Evolutionary conservation across 2,888 invertebrate species (phyloP).

Genomic region (Spilosoma lubricipeda): DNA sequence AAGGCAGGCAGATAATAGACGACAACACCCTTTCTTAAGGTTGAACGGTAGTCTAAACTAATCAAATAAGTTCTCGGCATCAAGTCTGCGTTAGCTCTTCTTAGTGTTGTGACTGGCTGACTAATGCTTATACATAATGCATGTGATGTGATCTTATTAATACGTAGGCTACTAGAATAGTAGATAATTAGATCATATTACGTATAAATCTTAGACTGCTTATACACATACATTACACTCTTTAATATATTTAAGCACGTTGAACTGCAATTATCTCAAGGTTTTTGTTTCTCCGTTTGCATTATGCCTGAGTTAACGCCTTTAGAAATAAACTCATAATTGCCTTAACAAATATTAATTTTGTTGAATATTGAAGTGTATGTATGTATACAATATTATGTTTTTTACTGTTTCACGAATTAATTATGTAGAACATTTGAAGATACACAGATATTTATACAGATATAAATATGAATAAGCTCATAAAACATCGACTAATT

Average conservation of each 20-base stretch:
- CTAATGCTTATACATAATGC: not conserved
- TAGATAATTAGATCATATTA: conserved; percentile 1
- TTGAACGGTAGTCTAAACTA: not conserved
- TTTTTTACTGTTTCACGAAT: too few relatives aligned
- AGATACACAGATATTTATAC: too few relatives aligned
- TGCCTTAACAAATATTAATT: not conserved
- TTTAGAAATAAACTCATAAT: not conserved
- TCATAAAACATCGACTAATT: too few relatives aligned
- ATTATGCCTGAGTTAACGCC: not conserved
- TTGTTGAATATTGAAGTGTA: not conserved
- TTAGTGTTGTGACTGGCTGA: not conserved
- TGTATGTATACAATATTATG: not conserved
- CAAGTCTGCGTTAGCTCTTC: not conserved
- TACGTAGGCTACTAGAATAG: not conserved
- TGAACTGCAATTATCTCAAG: conserved; percentile 2
- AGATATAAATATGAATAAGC: too few relatives aligned
- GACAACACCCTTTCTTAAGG: not conserved
- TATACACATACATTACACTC: not conserved
- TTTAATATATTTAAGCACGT: not conserved
- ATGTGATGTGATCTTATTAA: not conserved
- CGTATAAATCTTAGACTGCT: not conserved
- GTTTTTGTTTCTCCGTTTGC: not conserved
- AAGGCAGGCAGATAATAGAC: too few relatives aligned
- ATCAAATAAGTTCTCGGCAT: not conserved
- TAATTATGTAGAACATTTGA: too few relatives aligned